Evolutionary conservation across 2,888 invertebrate species (phyloP), one percentile per base, ranked within the genome.

Genomic region (Agrotis ipsilon): DNA sequence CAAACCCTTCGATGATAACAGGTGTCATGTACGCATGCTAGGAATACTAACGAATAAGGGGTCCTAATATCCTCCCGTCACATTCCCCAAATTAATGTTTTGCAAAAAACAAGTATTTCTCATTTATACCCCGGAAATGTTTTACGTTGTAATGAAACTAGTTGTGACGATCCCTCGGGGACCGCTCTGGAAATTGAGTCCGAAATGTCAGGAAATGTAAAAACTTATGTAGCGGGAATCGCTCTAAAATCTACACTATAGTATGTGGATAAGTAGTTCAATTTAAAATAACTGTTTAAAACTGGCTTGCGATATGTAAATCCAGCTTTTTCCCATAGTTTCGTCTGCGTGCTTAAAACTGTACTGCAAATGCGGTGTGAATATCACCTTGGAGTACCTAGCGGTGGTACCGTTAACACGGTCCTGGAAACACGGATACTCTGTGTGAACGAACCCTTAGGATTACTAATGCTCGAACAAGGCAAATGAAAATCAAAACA

Each of bases 181-280:
- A 63, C 21, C 21, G 49, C 48, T 49, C 48, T 45, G 75, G 49
- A 64, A 59, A 74, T 65, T 46, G 32, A 60, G 54, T 60, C 46
- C 18, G 11, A 59, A 78, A 55, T 24, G 2, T 16, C 54, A 63
- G 80, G 48, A 75, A 75, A 75, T 80, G 48, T 75, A 65, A 66
- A 75, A 80, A 58, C 75, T 80, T 75, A 7, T 21, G 16, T 11
- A 45, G 16, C 24, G 9, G 2, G 13, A 51, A 58, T 45, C n/a
- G 14, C 14, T 46, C 18, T 9, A 24, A 24, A 24, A 24, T 24
- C 24, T 5, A 27, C 39, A 39, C 18, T 14, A 49, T 45, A 45
- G 6, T 51, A 18, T 21, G 18, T 14, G 45, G 48, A 21, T 59
- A 45, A 18, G 19, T 14, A 54, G 48, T 21, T 58, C 32, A 2